Percentiles rank a stretch among this genome's conserved stretches.
phyloP scores from a whole-genome alignment of 2,888 invertebrate genomes.

The Ypsolopha scabrella region DNA sequence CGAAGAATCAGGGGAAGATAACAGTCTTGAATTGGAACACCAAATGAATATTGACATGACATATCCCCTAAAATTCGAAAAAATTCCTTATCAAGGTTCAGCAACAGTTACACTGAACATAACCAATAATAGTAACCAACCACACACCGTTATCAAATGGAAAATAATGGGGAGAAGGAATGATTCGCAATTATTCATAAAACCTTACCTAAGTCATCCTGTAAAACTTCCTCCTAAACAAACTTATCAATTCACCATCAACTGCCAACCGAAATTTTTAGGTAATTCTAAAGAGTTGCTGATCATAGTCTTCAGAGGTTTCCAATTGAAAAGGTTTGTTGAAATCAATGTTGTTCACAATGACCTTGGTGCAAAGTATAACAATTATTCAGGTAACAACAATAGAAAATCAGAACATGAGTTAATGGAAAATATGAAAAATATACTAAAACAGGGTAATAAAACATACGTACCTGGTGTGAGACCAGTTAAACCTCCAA shows the following conservation, averaged over 20 bases:
- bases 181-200: constrained; percentile 63
- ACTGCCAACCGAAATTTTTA: constrained; percentile 69
- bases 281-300: constrained; percentile 73
- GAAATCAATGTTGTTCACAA: constrained; percentile 57
- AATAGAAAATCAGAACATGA: constrained; percentile 13
- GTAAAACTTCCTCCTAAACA: constrained; percentile 45
- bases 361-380: constrained; percentile 6
- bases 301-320: constrained; percentile 70
- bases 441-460: not conserved
- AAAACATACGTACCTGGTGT: constrained; percentile 65
- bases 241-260: constrained; percentile 50
- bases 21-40: constrained; percentile 36
- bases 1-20: constrained; percentile 21
- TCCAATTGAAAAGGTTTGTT: constrained; percentile 72
- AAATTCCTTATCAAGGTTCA: constrained; percentile 43
- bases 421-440: constrained; percentile 7
- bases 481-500: constrained; percentile 50
- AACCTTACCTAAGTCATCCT: constrained; percentile 37
- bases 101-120: constrained; percentile 28
- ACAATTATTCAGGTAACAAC: constrained; percentile 12
- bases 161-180: constrained; percentile 60
- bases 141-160: constrained; percentile 56
- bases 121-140: constrained; percentile 52
- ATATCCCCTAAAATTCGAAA: constrained; percentile 53
- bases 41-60: constrained; percentile 67